Evolutionary conservation across 2,888 invertebrate species (phyloP).

Genomic region (Globia sparganii): DNA sequence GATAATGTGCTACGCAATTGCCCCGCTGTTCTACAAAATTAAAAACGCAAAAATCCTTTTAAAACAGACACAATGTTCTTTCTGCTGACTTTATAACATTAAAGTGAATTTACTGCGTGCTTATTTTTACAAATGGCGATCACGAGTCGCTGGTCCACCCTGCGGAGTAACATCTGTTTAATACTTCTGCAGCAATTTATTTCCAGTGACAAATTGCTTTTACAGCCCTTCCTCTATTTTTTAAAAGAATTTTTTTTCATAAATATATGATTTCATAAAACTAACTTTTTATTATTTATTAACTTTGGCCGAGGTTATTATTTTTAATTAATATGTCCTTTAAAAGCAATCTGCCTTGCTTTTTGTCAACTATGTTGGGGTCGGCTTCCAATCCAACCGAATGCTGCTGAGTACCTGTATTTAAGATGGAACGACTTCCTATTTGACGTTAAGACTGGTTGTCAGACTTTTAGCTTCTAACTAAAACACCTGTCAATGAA

Average conservation of each 20-base stretch:
- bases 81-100: constrained; percentile 45
- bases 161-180: constrained; percentile 72
- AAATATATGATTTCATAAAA: background rate
- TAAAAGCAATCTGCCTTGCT: background rate
- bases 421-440: background rate
- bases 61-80: constrained; percentile 10
- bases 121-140: constrained; percentile 68
- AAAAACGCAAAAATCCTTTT: background rate
- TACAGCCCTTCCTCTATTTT: constrained; percentile 39
- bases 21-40: background rate
- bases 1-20: too few relatives aligned
- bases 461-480: background rate
- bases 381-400: background rate
- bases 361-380: too few relatives aligned
- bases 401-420: background rate
- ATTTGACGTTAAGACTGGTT: background rate
- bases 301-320: background rate
- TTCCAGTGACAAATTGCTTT: constrained; percentile 68
- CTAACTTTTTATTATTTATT: background rate
- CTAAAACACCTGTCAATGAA: background rate
- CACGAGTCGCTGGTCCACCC: constrained; percentile 54
- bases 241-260: background rate
- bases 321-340: background rate
- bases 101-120: constrained; percentile 52
- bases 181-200: constrained; percentile 71